These are phyloP conservation scores for Chloropsis hardwickii DNA, from an alignment of 2,113 vertebrate species.

Conservation along the genomic window DNA sequence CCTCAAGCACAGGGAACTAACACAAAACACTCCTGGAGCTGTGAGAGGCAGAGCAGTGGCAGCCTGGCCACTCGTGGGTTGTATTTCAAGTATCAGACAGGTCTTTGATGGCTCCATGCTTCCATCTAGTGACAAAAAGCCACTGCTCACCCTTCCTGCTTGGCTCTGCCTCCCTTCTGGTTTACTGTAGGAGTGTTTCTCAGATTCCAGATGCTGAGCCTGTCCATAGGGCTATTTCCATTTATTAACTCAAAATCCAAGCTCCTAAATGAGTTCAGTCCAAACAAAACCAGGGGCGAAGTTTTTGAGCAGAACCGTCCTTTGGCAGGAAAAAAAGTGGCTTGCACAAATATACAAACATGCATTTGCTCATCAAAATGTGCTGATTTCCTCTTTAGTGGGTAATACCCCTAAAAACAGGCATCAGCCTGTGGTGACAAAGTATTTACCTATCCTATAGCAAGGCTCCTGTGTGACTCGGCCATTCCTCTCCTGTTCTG, in stretches of 20 bases:
- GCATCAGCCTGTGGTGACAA: background rate
- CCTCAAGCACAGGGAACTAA: too few species aligned
- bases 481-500: background rate
- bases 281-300: accelerated
- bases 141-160: background rate
- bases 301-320: background rate
- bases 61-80: too few species aligned
- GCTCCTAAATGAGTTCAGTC: background rate
- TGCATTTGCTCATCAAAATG: background rate
- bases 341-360: accelerated
- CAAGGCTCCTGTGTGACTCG: accelerated
- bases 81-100: accelerated
- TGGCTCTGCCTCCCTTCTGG: background rate
- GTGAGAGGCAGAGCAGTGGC: background rate
- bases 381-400: background rate
- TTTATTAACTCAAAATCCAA: background rate
- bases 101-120: background rate
- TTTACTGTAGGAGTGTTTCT: background rate
- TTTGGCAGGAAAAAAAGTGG: background rate
- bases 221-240: background rate
- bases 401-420: accelerated
- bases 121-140: constrained; percentile 36
- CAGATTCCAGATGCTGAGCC: background rate
- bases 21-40: accelerated
- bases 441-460: background rate